Evolutionary conservation across 2,888 invertebrate species (phyloP).

Genomic region (Chorisops tibialis): DNA sequence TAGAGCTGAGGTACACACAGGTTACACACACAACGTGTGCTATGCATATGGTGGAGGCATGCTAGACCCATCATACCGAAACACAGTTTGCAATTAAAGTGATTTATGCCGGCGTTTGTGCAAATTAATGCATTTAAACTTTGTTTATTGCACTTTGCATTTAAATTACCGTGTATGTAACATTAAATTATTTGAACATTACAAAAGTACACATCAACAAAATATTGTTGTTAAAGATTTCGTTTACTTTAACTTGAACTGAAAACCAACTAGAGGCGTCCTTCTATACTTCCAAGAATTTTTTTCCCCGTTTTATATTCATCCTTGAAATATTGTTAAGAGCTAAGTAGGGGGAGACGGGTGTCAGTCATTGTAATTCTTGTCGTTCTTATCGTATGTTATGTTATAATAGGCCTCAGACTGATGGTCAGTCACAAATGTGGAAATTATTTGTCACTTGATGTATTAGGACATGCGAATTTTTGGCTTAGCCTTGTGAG

Average conservation of each 20-base stretch:
- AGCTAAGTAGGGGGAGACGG: too few species aligned
- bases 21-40: neutral
- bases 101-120: slow-evolving; percentile 32
- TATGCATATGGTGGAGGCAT: slow-evolving; percentile 3
- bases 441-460: neutral
- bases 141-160: slow-evolving; percentile 31
- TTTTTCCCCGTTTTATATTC: too few species aligned
- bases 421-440: neutral
- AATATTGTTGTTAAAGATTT: too few species aligned
- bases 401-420: neutral
- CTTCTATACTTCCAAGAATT: too few species aligned
- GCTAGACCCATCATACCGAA: slow-evolving; percentile 20
- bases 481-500: neutral
- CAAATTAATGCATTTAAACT: slow-evolving; percentile 31
- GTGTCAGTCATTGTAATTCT: too few species aligned
- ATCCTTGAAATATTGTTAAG: too few species aligned
- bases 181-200: slow-evolving; percentile 28
- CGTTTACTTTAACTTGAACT: too few species aligned
- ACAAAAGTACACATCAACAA: neutral
- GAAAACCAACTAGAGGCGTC: too few species aligned
- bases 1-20: neutral
- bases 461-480: slow-evolving; percentile 6
- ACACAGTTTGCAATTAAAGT: slow-evolving; percentile 30
- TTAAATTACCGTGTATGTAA: slow-evolving; percentile 27
- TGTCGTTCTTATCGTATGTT: too few species aligned